These are phyloP conservation scores for Volucella inflata DNA, from an alignment of 2,888 invertebrate species.

Conservation along the genomic window DNA sequence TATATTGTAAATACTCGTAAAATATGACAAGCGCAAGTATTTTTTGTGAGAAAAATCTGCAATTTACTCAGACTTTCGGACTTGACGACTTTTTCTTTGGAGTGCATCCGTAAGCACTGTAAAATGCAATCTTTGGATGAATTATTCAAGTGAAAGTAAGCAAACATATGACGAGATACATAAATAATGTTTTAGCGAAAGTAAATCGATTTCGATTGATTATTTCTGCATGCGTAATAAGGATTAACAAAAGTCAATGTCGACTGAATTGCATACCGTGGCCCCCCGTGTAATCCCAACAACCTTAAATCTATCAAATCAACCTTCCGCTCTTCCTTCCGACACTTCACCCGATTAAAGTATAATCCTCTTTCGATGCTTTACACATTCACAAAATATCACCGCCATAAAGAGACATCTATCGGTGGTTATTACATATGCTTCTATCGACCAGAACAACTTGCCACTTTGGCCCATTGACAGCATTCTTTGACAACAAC, in stretches of 20 bases:
- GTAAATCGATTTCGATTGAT: slow-evolving; percentile 9
- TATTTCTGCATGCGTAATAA: not conserved
- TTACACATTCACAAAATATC: slow-evolving; percentile 9
- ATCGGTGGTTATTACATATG: not conserved
- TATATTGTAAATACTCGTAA: too few species aligned
- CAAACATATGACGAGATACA: too few species aligned
- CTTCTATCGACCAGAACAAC: slow-evolving; percentile 14
- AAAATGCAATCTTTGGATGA: too few species aligned
- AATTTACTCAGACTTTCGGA: too few species aligned
- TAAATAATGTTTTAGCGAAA: not conserved
- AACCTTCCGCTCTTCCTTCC: slow-evolving; percentile 7
- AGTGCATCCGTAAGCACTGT: too few species aligned
- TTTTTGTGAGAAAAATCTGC: too few species aligned
- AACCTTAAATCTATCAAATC: not conserved
- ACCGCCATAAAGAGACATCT: slow-evolving; percentile 1
- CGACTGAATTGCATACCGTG: slow-evolving; percentile 7
- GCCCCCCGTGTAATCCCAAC: slow-evolving; percentile 10
- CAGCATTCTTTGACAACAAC: slow-evolving; percentile 39
- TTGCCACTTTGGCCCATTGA: slow-evolving; percentile 58
- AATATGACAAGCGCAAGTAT: slow-evolving; percentile 41
- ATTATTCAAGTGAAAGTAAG: too few species aligned
- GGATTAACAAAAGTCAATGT: slow-evolving; percentile 38
- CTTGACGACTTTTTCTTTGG: too few species aligned
- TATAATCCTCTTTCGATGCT: slow-evolving; percentile 25
- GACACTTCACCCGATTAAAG: slow-evolving; percentile 8